Conservation (phyloP, 2,797 vertebrate genomes). For the Galagoides demidoff region DNA sequence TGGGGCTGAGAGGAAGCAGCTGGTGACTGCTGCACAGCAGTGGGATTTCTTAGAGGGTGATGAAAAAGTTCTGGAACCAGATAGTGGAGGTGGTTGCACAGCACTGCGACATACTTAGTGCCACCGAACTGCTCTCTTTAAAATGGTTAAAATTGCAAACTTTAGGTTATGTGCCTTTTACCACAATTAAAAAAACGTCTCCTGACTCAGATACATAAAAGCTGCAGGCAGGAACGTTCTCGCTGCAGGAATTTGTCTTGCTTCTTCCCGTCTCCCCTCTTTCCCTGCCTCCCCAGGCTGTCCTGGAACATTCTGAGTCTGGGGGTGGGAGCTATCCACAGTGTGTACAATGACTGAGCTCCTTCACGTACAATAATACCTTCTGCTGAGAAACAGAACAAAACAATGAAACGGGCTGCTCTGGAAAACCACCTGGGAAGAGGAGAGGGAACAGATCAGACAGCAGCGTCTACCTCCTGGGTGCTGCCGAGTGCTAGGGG, state of each 20-base stretch:
- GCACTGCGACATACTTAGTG: no score
- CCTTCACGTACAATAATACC: background rate
- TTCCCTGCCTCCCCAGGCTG: background rate
- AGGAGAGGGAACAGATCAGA: background rate
- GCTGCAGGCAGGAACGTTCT: background rate
- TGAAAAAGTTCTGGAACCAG: background rate
- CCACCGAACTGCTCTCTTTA: no score
- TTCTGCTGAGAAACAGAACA: background rate
- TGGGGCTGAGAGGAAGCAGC: no score
- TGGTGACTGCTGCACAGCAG: background rate
- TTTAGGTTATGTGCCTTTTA: background rate
- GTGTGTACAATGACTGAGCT: rapidly evolving
- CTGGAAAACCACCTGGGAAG: background rate
- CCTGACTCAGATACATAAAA: background rate
- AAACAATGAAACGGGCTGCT: background rate
- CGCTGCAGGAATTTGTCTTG: background rate
- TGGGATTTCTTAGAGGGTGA: background rate
- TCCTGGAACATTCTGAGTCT: background rate
- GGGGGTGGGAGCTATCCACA: background rate
- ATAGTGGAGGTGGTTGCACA: no score
- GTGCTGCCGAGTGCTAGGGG: background rate
- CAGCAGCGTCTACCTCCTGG: rapidly evolving
- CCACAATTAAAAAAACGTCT: background rate
- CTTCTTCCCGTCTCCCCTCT: background rate
- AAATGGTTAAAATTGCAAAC: background rate